These are phyloP conservation scores for Hypotaenidia okinawae DNA, from an alignment of 2,797 vertebrate species.

Conservation along the genomic window DNA sequence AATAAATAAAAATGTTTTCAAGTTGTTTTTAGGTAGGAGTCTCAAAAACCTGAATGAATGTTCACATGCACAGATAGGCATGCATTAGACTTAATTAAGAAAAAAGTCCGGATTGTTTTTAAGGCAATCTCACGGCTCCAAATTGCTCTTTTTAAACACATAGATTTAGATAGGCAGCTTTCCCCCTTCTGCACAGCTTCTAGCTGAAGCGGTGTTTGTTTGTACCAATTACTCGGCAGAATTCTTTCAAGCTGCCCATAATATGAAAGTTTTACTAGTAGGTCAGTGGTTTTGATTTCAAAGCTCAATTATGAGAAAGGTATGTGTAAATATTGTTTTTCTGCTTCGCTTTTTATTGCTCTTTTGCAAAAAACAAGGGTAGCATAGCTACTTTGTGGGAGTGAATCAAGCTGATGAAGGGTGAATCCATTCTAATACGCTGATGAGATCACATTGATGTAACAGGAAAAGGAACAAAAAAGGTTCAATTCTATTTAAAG, in stretches of 20 bases:
- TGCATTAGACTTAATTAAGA: neutral
- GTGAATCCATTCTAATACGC: neutral
- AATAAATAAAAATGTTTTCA: neutral
- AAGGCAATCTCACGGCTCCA: rapidly evolving
- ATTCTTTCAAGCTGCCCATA: neutral
- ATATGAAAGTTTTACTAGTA: neutral
- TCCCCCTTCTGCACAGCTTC: neutral
- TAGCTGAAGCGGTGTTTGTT: neutral
- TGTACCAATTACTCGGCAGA: neutral
- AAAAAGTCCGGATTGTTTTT: neutral
- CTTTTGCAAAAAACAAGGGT: neutral
- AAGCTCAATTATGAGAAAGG: neutral
- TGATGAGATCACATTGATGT: slow-evolving; percentile 33
- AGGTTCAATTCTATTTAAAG: slow-evolving; percentile 6
- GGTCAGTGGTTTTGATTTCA: neutral
- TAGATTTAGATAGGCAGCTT: neutral
- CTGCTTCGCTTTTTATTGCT: neutral
- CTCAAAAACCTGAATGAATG: neutral
- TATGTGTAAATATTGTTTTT: neutral
- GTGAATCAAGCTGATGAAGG: neutral
- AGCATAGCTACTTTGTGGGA: neutral
- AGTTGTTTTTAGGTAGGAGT: neutral
- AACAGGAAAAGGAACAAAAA: slow-evolving; percentile 40
- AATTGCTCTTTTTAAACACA: neutral
- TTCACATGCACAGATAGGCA: rapidly evolving